A percentile compares a stretch with the other conserved stretches of the same genome.
phyloP scores from a whole-genome alignment of 2,797 vertebrate species.

The Gallinago solitaria region DNA sequence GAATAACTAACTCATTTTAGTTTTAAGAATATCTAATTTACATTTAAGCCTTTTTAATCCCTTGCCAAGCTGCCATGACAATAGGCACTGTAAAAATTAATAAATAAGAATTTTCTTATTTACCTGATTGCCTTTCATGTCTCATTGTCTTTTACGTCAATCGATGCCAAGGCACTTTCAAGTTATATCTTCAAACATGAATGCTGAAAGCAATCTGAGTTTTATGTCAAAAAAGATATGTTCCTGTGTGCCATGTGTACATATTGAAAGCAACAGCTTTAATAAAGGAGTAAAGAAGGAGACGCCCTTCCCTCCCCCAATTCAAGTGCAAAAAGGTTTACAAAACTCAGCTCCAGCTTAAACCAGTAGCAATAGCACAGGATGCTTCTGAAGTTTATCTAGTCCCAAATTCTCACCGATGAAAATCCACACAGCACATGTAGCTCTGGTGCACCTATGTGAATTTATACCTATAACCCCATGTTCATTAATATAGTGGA shows the following conservation, averaged over 20 bases:
- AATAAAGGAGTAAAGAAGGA: background rate
- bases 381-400: background rate
- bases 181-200: background rate
- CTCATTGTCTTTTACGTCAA: constrained; percentile 7
- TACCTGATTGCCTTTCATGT: constrained; percentile 25
- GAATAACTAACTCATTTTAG: background rate
- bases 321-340: background rate
- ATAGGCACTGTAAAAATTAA: constrained; percentile 8
- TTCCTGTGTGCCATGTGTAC: background rate
- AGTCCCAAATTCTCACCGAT: rapidly evolving
- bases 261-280: background rate
- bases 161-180: background rate
- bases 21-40: constrained; percentile 36
- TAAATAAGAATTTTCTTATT: constrained; percentile 37
- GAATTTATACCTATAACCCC: background rate
- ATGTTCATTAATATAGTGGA: background rate
- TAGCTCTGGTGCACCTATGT: background rate
- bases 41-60: constrained; percentile 35
- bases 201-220: background rate
- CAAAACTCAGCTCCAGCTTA: background rate
- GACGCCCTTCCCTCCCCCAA: background rate
- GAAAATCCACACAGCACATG: background rate
- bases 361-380: background rate
- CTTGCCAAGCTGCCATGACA: background rate
- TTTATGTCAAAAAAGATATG: background rate